Evolutionary conservation across 2,888 invertebrate species (phyloP).

Genomic region (Hermaeophaga mercurialis): DNA sequence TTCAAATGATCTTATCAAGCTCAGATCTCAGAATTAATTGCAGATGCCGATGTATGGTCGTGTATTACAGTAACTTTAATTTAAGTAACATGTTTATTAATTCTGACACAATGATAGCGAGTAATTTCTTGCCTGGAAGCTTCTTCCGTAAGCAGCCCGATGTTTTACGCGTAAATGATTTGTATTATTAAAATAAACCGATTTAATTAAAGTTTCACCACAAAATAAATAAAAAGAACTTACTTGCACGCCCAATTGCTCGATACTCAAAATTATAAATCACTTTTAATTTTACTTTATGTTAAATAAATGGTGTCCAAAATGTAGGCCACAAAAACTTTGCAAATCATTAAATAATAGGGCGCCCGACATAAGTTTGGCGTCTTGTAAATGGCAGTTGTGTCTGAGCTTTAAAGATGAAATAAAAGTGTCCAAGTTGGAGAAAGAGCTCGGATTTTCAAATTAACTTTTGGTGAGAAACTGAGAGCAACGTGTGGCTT

Average conservation of each 20-base stretch:
- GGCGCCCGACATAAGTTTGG: not conserved
- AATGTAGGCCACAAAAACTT: too few species aligned
- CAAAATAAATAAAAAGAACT: too few species aligned
- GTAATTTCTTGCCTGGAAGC: constrained; percentile 5
- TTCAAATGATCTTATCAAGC: constrained; percentile 7
- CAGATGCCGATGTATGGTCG: constrained; percentile 10
- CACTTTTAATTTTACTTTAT: too few species aligned
- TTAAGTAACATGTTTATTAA: constrained; percentile 9
- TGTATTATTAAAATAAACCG: too few species aligned
- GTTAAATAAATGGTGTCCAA: too few species aligned
- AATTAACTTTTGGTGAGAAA: constrained; percentile 23
- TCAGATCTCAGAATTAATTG: constrained; percentile 10
- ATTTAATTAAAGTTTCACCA: too few species aligned
- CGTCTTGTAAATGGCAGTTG: not conserved
- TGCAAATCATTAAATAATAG: too few species aligned
- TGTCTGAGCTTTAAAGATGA: constrained; percentile 2
- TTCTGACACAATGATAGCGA: constrained; percentile 10
- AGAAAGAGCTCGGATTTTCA: constrained; percentile 12
- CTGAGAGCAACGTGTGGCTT: constrained; percentile 22
- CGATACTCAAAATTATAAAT: too few species aligned
- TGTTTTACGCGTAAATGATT: too few species aligned
- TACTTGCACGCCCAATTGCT: too few species aligned
- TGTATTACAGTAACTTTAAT: constrained; percentile 13
- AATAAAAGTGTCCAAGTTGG: not conserved
- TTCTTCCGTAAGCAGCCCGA: not conserved